A percentile compares a stretch with the other conserved stretches of the same genome.
Conservation (phyloP, 2,797 vertebrate genomes). For the Channa striata region DNA sequence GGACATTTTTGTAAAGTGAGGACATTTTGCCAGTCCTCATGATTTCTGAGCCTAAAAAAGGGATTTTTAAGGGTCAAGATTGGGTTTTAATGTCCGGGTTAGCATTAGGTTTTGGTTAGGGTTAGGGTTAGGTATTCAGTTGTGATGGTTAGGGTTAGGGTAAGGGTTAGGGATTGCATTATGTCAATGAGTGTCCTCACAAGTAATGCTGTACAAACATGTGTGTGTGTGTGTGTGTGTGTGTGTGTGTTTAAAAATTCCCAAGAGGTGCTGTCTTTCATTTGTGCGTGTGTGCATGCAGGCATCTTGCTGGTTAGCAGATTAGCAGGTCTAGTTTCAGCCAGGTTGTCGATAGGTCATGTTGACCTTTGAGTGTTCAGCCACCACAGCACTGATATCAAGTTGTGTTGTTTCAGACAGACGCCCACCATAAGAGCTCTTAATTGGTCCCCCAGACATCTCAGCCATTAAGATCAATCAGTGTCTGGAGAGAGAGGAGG, state of each 20-base stretch:
- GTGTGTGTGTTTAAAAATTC: conserved; percentile 24
- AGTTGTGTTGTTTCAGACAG: conserved; percentile 69
- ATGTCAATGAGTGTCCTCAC: too few species aligned
- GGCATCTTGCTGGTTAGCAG: conserved; percentile 55
- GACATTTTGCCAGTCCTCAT: too few species aligned
- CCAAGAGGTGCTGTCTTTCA: conserved; percentile 44
- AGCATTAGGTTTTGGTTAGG: too few species aligned
- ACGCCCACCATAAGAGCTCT: conserved; percentile 52
- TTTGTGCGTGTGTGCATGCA: conserved; percentile 48
- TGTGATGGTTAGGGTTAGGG: too few species aligned
- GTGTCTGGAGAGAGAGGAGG: conserved; percentile 28
- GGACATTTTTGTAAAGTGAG: too few species aligned
- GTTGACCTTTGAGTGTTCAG: conserved; percentile 65
- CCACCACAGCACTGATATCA: conserved; percentile 60
- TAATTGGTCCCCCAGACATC: conserved; percentile 72
- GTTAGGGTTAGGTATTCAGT: too few species aligned
- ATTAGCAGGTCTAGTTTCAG: conserved; percentile 73
- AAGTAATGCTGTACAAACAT: too few species aligned
- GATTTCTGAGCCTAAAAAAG: too few species aligned
- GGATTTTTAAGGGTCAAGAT: too few species aligned
- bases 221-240: conserved; percentile 22
- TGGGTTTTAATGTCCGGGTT: too few species aligned
- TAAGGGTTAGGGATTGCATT: too few species aligned
- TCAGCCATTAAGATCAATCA: conserved; percentile 49
- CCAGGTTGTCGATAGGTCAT: conserved; percentile 65